phyloP scores from a whole-genome alignment of 2,797 vertebrate genomes.

The Lepilemur septentrionalis region DNA sequence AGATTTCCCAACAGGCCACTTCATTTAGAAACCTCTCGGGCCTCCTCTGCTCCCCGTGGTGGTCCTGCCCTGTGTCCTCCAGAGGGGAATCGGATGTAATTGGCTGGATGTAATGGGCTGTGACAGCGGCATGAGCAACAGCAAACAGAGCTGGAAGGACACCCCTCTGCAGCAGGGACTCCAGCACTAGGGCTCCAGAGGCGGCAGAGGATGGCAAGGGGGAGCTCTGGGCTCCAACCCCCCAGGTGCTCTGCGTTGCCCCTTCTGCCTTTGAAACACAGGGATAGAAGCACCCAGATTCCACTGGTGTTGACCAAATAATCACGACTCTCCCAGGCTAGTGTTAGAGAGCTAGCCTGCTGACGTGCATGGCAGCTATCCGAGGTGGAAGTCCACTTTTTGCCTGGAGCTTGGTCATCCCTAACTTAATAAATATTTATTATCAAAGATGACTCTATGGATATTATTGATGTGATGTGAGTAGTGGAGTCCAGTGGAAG shows the following conservation, averaged over 20 bases:
- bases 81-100: constrained; percentile 44
- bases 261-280: neutral
- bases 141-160: neutral
- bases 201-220: neutral
- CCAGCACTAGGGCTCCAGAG: neutral
- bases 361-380: neutral
- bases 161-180: neutral
- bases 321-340: neutral
- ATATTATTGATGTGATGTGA: neutral
- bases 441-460: neutral
- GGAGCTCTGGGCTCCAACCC: neutral
- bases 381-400: neutral
- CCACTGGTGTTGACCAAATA: neutral
- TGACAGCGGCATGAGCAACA: constrained; percentile 27
- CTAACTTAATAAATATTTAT: neutral
- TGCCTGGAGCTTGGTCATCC: neutral
- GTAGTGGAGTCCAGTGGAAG: neutral
- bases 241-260: fast-evolving
- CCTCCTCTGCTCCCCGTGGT: neutral
- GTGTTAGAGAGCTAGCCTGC: neutral
- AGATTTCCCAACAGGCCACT: constrained; percentile 60
- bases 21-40: constrained; percentile 62
- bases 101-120: constrained; percentile 59
- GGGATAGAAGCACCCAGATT: neutral
- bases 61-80: constrained; percentile 10